Evolutionary conservation across 2,113 vertebrate genomes (phyloP).

Genomic region (Felis chaus): DNA sequence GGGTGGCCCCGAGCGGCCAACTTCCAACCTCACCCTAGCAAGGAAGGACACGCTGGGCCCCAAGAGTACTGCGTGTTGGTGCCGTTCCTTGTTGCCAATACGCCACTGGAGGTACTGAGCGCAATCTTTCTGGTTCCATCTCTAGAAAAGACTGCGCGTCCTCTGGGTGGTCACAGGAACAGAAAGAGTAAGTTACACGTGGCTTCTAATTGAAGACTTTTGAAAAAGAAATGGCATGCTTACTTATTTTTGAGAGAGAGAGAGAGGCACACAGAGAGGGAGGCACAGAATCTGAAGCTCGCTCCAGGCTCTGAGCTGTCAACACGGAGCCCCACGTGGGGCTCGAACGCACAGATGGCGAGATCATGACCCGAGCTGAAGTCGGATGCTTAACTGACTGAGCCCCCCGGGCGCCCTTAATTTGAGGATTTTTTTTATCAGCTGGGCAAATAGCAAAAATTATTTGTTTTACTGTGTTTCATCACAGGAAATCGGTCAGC

Average conservation of each 20-base stretch:
- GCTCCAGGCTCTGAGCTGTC: background rate
- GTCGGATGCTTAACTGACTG: background rate
- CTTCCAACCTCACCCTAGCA: background rate
- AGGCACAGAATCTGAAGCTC: background rate
- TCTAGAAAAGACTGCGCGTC: background rate
- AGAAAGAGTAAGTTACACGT: background rate
- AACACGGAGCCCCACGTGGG: background rate
- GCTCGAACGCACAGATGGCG: background rate
- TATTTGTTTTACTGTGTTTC: background rate
- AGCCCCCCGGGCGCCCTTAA: background rate
- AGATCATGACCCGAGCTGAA: background rate
- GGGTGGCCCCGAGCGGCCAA: background rate
- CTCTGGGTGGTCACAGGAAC: background rate
- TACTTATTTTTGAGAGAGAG: too few relatives aligned
- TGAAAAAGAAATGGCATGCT: too few relatives aligned
- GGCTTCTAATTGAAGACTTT: background rate
- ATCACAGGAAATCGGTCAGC: background rate
- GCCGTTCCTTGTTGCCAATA: too few relatives aligned
- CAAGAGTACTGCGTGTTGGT: too few relatives aligned
- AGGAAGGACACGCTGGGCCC: background rate
- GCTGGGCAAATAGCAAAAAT: background rate
- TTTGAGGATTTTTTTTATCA: background rate
- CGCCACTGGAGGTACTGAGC: fast-evolving
- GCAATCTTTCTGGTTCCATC: background rate
- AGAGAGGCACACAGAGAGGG: too few relatives aligned